These are phyloP conservation scores for Oncorhynchus nerka DNA, from an alignment of 2,113 vertebrate species.

Conservation along the genomic window DNA sequence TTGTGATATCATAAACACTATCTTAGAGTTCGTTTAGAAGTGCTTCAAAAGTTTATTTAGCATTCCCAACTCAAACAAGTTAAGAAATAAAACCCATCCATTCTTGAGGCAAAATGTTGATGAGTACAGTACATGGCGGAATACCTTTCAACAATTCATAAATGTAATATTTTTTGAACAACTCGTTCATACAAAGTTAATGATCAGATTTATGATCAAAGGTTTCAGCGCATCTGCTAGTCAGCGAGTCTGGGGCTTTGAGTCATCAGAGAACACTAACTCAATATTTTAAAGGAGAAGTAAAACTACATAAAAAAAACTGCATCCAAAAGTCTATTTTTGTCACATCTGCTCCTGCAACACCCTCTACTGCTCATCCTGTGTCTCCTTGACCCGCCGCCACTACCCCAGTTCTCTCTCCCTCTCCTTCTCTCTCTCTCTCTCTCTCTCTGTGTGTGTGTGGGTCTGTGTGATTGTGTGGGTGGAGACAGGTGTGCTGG, in stretches of 20 bases:
- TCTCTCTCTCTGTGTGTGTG: no score
- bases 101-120: not conserved
- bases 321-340: not conserved
- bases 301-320: not conserved
- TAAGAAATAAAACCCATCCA: not conserved
- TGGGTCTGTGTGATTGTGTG: no score
- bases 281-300: not conserved
- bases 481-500: no score
- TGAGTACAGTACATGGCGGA: not conserved
- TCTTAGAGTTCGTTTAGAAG: not conserved
- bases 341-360: no score
- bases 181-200: no score
- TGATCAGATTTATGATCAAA: no score
- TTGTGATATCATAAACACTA: not conserved
- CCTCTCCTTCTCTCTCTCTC: no score
- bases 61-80: not conserved
- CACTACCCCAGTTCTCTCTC: no score
- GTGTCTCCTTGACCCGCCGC: no score
- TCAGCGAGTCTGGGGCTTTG: not conserved
- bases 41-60: not conserved
- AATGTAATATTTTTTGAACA: no score
- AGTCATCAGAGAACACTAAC: not conserved
- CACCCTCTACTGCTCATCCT: no score
- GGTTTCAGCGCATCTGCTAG: not conserved
- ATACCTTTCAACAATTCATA: no score